Evolutionary conservation across 2,888 invertebrate genomes (phyloP).

Genomic region (Idaea biselata): DNA sequence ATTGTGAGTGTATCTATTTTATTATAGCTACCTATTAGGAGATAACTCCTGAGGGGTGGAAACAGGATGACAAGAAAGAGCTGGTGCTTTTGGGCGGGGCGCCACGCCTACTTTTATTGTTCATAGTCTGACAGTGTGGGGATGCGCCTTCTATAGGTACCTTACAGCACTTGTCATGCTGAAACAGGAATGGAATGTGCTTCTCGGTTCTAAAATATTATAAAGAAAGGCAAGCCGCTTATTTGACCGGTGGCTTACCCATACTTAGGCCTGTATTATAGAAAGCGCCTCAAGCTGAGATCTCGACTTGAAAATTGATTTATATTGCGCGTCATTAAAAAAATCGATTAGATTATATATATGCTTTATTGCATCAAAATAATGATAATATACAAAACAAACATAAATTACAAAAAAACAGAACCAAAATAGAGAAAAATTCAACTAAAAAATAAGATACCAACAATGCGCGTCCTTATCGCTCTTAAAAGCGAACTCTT

Average conservation of each 20-base stretch:
- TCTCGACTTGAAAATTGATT: too few species aligned
- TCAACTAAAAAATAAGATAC: too few species aligned
- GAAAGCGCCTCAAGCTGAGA: too few species aligned
- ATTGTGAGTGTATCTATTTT: conserved; percentile 74
- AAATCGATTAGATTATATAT: too few species aligned
- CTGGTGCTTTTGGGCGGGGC: conserved; percentile 67
- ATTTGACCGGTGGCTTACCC: not conserved
- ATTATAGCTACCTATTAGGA: conserved; percentile 73
- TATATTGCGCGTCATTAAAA: too few species aligned
- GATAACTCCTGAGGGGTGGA: conserved; percentile 69
- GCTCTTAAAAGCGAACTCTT: too few species aligned
- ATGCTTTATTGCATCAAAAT: too few species aligned
- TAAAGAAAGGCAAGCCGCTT: not conserved
- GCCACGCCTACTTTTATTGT: conserved; percentile 74
- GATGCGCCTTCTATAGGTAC: conserved; percentile 48
- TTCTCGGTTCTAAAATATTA: too few species aligned
- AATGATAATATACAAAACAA: too few species aligned
- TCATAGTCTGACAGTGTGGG: conserved; percentile 40
- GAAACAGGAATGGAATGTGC: conserved; percentile 19
- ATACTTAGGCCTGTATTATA: not conserved
- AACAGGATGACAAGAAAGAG: conserved; percentile 62
- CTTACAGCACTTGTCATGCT: conserved; percentile 38
- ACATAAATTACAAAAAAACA: too few species aligned
- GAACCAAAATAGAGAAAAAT: too few species aligned
- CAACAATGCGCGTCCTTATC: too few species aligned